A percentile compares a stretch with the other conserved stretches of the same genome.
phyloP scores from a whole-genome alignment of 2,797 vertebrate species.

The Pipistrellus nathusii region DNA sequence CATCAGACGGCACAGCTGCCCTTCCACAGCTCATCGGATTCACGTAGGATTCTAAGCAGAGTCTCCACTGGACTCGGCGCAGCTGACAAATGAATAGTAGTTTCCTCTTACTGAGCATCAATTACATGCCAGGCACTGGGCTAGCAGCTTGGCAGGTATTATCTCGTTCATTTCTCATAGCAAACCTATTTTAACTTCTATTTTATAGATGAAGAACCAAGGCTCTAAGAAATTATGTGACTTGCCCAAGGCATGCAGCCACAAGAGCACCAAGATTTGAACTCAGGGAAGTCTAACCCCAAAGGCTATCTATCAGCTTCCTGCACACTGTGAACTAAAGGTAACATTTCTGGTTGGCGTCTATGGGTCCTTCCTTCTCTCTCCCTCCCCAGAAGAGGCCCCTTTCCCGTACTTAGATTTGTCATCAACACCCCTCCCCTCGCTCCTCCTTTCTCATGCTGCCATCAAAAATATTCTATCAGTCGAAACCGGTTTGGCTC shows the following conservation, averaged over 20 bases:
- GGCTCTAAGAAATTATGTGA: not conserved
- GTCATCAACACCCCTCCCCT: not conserved
- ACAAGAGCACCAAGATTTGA: not conserved
- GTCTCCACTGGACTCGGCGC: not conserved
- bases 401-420: not conserved
- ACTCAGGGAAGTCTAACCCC: not conserved
- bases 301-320: not conserved
- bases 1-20: not conserved
- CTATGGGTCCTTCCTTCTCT: not conserved
- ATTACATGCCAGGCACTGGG: not conserved
- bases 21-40: not conserved
- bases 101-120: not conserved
- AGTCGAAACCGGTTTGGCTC: too few relatives aligned
- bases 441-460: not conserved
- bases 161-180: not conserved
- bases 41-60: not conserved
- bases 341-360: not conserved
- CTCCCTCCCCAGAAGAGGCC: not conserved
- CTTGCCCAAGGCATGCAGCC: not conserved
- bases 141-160: not conserved
- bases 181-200: constrained; percentile 26
- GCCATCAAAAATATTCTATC: not conserved
- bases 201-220: constrained; percentile 20
- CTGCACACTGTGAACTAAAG: not conserved
- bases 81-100: not conserved